phyloP scores from a whole-genome alignment of 2,113 vertebrate genomes.

The Archocentrus centrarchus region DNA sequence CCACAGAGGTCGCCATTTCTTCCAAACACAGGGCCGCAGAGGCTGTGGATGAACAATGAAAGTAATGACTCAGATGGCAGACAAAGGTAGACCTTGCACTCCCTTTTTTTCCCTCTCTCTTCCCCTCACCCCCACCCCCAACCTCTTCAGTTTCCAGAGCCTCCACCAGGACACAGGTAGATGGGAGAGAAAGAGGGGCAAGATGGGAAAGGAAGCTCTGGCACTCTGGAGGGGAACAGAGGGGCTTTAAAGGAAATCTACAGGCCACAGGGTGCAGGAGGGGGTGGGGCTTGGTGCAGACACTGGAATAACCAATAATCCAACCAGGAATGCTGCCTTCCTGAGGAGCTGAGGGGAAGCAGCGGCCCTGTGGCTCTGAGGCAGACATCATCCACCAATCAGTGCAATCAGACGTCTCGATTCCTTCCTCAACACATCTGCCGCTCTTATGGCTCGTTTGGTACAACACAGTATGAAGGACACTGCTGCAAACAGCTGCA shows the following conservation, averaged over 20 bases:
- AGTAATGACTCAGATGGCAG: conserved; percentile 70
- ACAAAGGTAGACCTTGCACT: conserved; percentile 72
- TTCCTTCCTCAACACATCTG: background rate
- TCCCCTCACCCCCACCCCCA: conserved; percentile 11
- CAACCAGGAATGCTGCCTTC: conserved; percentile 49
- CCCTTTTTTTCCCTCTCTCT: conserved; percentile 43
- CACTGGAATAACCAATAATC: conserved; percentile 60
- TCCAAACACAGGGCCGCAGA: conserved; percentile 34
- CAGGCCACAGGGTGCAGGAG: conserved; percentile 51
- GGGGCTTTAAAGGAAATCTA: conserved; percentile 60
- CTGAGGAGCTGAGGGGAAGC: conserved; percentile 30
- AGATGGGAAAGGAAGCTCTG: conserved; percentile 35
- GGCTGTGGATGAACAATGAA: conserved; percentile 67
- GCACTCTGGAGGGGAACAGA: conserved; percentile 65
- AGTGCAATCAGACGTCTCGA: background rate
- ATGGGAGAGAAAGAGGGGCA: background rate
- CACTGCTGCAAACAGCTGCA: conserved; percentile 48
- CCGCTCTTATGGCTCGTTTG: background rate
- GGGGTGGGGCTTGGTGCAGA: conserved; percentile 58
- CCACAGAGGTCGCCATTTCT: conserved; percentile 68
- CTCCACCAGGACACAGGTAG: conserved; percentile 34
- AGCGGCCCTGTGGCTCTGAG: background rate
- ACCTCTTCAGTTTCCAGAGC: conserved; percentile 42
- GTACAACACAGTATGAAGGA: conserved; percentile 22
- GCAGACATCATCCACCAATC: conserved; percentile 22